Evolutionary conservation across 1,140 invertebrate species (phyloP).

Genomic region (Drosophila oshimai): DNA sequence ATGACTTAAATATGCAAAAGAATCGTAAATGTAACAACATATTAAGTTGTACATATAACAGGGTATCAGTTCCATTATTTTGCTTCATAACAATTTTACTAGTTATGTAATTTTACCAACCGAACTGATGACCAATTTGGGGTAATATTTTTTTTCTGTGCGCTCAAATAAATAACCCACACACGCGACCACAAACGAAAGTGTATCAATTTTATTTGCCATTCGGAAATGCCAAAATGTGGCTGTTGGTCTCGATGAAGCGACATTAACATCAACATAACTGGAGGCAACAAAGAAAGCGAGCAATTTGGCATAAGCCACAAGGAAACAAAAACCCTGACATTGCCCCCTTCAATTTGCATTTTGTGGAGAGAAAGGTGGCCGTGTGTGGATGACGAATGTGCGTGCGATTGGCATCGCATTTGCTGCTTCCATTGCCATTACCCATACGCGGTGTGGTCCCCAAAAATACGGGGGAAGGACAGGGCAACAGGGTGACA

Average conservation of each 20-base stretch:
- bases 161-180: constrained; percentile 1
- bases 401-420: constrained; percentile 59
- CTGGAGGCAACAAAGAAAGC: constrained; percentile 48
- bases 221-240: constrained; percentile 57
- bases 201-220: constrained; percentile 56
- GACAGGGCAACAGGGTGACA: not conserved
- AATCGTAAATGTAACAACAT: too few species aligned
- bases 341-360: constrained; percentile 61
- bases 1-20: too few species aligned
- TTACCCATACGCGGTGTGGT: constrained; percentile 54
- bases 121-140: not conserved
- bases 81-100: too few species aligned
- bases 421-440: constrained; percentile 21
- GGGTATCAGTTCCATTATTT: too few species aligned
- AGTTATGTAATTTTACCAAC: too few species aligned
- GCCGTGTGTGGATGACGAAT: constrained; percentile 55
- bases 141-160: not conserved
- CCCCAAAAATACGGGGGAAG: not conserved
- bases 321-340: constrained; percentile 61
- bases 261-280: constrained; percentile 11
- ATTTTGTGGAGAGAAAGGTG: constrained; percentile 37
- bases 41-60: too few species aligned
- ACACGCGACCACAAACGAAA: constrained; percentile 32
- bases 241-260: constrained; percentile 41
- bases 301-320: constrained; percentile 70